These are phyloP conservation scores for Candoia aspera DNA, from an alignment of 2,113 vertebrate genomes.

Conservation along the genomic window DNA sequence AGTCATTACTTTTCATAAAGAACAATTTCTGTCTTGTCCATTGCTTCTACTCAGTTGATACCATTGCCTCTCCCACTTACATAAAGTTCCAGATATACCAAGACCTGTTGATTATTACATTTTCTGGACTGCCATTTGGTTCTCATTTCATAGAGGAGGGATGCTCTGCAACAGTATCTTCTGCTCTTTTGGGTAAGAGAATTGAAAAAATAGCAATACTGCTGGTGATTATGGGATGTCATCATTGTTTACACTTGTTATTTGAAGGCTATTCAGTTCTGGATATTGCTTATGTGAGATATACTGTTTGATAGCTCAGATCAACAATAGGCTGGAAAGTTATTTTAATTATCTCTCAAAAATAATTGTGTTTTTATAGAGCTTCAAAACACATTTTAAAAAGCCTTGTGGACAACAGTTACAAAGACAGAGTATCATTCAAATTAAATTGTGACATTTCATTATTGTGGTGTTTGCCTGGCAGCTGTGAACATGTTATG, in stretches of 20 bases:
- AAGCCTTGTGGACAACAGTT: background rate
- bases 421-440: background rate
- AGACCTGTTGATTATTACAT: background rate
- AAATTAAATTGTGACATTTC: background rate
- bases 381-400: background rate
- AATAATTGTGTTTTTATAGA: background rate
- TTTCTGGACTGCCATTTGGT: no score
- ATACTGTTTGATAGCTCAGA: background rate
- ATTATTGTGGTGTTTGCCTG: background rate
- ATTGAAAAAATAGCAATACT: background rate
- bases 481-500: background rate
- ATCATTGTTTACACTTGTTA: background rate
- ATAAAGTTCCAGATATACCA: background rate
- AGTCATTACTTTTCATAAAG: background rate
- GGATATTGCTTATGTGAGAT: background rate
- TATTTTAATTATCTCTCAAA: slow-evolving; percentile 13
- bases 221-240: background rate
- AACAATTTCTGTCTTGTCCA: background rate
- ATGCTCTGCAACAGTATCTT: no score
- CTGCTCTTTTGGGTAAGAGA: background rate
- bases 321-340: background rate
- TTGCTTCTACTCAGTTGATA: background rate
- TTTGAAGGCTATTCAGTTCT: background rate
- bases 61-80: background rate
- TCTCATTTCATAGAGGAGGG: no score